Percentiles rank a stretch among this genome's conserved stretches.
Evolutionary conservation across 2,888 invertebrate species (phyloP).

Genomic region (Pocota personata): DNA sequence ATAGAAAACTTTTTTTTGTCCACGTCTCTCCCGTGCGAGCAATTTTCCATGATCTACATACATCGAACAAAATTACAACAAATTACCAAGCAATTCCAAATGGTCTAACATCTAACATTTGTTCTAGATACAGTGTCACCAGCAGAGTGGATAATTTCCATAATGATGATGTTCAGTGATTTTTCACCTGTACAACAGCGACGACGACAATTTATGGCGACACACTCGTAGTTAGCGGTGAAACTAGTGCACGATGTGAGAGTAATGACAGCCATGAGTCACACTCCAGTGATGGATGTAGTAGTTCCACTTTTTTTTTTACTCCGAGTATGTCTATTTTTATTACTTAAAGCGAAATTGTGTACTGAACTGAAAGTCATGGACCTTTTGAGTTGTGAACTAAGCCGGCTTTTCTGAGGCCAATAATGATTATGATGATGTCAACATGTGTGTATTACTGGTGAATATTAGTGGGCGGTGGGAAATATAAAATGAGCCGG

Average conservation of each 20-base stretch:
- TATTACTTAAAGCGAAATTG: conserved; percentile 14
- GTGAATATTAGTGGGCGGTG: neutral
- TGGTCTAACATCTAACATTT: conserved; percentile 17
- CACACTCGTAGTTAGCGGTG: conserved; percentile 18
- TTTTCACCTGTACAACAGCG: conserved; percentile 46
- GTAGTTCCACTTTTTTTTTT: conserved; percentile 2
- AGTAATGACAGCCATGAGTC: conserved; percentile 32
- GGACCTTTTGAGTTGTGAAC: conserved; percentile 51
- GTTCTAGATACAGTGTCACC: conserved; percentile 43
- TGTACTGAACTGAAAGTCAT: conserved; percentile 48
- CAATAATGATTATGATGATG: conserved; percentile 27
- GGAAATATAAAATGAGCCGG: neutral
- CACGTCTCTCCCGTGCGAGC: neutral
- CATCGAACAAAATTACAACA: neutral
- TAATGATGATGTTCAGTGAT: conserved; percentile 62
- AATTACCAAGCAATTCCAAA: conserved; percentile 1
- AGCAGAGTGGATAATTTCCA: conserved; percentile 43
- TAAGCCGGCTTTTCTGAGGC: conserved; percentile 28
- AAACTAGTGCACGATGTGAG: conserved; percentile 40
- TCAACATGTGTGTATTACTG: conserved; percentile 11
- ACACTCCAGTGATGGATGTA: conserved; percentile 31
- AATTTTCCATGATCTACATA: conserved; percentile 23
- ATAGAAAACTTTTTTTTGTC: neutral
- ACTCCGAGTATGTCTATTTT: conserved; percentile 24
- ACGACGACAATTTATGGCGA: conserved; percentile 17